These are phyloP conservation scores for Saccostrea glomerata DNA, from an alignment of 1,140 invertebrate species.

Conservation along the genomic window DNA sequence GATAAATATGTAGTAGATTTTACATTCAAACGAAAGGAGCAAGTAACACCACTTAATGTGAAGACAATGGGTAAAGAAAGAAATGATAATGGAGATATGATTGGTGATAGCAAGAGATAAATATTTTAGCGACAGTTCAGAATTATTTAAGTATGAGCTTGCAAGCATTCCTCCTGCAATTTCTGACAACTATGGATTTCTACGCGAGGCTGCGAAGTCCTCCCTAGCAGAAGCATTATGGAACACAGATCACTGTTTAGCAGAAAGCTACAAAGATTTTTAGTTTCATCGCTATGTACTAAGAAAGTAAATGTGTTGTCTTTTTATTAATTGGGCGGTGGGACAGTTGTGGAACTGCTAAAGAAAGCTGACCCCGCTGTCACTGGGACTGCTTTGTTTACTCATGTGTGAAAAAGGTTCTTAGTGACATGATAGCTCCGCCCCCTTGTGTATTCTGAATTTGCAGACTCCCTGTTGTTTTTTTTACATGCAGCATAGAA, in stretches of 20 bases:
- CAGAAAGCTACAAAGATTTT: too few species aligned
- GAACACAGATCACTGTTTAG: background rate
- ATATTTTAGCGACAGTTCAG: conserved; percentile 3
- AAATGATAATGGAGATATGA: conserved; percentile 27
- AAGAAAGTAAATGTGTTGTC: too few species aligned
- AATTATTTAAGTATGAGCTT: conserved; percentile 60
- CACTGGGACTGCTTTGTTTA: too few species aligned
- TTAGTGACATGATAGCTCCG: too few species aligned
- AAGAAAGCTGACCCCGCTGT: too few species aligned
- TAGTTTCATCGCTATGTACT: too few species aligned
- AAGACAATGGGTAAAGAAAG: conserved; percentile 37
- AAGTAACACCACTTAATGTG: background rate
- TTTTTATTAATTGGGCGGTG: too few species aligned
- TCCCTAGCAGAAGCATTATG: conserved; percentile 57
- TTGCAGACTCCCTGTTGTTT: too few species aligned
- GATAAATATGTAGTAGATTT: background rate
- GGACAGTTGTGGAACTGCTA: too few species aligned
- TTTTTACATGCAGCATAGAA: too few species aligned
- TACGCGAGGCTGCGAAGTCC: conserved; percentile 53
- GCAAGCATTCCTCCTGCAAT: conserved; percentile 50
- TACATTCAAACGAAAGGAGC: background rate
- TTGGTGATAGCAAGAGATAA: conserved; percentile 1
- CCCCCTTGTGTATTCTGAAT: too few species aligned
- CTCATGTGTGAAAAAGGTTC: too few species aligned
- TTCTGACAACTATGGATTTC: conserved; percentile 57